Percentiles rank a stretch among this genome's conserved stretches.
Conservation (phyloP, 1,140 invertebrate genomes). For the Euwallacea fornicatus region DNA sequence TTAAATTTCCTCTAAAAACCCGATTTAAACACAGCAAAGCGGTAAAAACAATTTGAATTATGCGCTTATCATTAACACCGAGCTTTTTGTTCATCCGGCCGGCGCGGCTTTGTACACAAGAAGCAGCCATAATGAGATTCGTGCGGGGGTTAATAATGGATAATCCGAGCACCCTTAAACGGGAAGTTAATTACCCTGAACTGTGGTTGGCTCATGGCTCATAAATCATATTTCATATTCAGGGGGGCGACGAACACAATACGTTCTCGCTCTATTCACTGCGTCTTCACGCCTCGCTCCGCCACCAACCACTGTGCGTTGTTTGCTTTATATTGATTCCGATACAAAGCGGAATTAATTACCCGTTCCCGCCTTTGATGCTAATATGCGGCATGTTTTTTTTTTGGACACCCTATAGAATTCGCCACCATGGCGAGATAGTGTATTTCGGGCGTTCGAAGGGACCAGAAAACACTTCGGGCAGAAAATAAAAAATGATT, state of each 20-base stretch:
- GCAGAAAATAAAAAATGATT: too few relatives aligned
- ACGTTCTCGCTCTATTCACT: slow-evolving; percentile 40
- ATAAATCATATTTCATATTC: slow-evolving; percentile 50
- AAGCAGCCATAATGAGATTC: slow-evolving; percentile 22
- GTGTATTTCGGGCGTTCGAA: too few relatives aligned
- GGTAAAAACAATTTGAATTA: slow-evolving; percentile 37
- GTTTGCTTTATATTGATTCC: slow-evolving; percentile 19
- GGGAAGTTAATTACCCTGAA: slow-evolving; percentile 48
- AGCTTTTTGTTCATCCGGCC: slow-evolving; percentile 30
- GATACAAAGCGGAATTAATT: slow-evolving; percentile 20
- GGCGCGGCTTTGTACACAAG: slow-evolving; percentile 17
- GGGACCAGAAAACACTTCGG: too few relatives aligned
- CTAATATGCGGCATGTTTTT: too few relatives aligned
- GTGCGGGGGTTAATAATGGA: slow-evolving; percentile 44
- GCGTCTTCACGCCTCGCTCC: slow-evolving; percentile 43
- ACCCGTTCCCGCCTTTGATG: background rate
- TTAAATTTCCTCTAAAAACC: slow-evolving; percentile 11
- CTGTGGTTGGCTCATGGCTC: slow-evolving; percentile 48
- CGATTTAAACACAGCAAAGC: background rate
- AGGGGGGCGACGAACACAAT: slow-evolving; percentile 41
- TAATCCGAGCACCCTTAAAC: slow-evolving; percentile 44
- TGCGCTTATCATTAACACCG: slow-evolving; percentile 34
- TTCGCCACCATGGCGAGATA: too few relatives aligned
- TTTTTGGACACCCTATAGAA: too few relatives aligned
- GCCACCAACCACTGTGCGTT: slow-evolving; percentile 28